These are phyloP conservation scores for Nycticorax nycticorax DNA, from an alignment of 2,113 vertebrate genomes.

Conservation along the genomic window DNA sequence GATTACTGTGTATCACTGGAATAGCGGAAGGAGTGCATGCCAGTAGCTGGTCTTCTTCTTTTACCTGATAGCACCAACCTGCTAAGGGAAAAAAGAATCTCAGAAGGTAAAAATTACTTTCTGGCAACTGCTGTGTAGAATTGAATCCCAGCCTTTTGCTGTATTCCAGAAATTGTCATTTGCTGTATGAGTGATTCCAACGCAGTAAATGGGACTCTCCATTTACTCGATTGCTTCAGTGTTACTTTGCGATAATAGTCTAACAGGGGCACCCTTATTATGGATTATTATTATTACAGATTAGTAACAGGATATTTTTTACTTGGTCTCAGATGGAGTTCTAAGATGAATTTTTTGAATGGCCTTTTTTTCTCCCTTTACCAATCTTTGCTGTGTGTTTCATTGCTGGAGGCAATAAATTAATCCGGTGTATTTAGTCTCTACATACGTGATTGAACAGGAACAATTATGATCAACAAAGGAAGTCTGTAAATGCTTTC, in stretches of 20 bases:
- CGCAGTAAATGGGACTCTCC: not conserved
- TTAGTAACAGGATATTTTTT: not conserved
- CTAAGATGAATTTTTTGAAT: not conserved
- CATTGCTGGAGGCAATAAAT: not conserved
- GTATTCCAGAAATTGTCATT: not conserved
- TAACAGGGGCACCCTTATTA: not conserved
- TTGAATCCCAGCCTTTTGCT: not conserved
- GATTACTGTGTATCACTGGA: not conserved
- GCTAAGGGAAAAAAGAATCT: not conserved
- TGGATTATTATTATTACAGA: no score
- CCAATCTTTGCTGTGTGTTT: not conserved
- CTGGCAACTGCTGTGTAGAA: not conserved
- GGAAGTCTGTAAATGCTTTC: not conserved
- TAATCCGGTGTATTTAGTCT: not conserved
- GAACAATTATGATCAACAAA: not conserved
- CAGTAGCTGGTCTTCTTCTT: not conserved
- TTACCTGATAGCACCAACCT: not conserved
- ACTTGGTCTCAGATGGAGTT: not conserved
- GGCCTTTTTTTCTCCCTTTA: not conserved
- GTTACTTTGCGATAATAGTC: not conserved
- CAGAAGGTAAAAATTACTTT: not conserved
- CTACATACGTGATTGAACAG: not conserved
- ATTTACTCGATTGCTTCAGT: not conserved
- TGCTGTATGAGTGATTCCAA: not conserved
- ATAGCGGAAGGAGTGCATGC: not conserved